Percentiles rank a stretch among this genome's conserved stretches.
Evolutionary conservation across 2,113 vertebrate species (phyloP).

Genomic region (Eleginops maclovinus): DNA sequence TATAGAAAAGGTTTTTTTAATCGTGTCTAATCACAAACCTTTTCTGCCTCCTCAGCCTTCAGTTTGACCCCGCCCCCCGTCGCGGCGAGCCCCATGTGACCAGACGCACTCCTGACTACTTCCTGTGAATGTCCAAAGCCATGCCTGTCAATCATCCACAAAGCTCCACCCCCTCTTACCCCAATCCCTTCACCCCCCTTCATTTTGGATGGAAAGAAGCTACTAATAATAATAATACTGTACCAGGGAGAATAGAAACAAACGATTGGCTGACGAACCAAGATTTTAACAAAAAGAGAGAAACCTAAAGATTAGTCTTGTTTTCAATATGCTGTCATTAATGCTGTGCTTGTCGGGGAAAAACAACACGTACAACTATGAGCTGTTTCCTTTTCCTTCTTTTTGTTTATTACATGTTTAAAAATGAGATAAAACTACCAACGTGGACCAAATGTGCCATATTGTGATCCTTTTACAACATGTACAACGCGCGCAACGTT

Average conservation of each 20-base stretch:
- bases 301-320: constrained; percentile 61
- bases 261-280: constrained; percentile 70
- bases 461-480: constrained; percentile 75
- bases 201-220: constrained; percentile 67
- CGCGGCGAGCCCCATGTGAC: constrained; percentile 82
- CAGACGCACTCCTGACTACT: constrained; percentile 84
- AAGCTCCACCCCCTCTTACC: constrained; percentile 19
- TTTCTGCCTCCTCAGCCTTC: constrained; percentile 65
- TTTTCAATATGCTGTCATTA: constrained; percentile 78
- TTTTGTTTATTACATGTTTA: constrained; percentile 78
- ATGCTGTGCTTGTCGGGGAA: constrained; percentile 77
- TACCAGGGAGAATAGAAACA: constrained; percentile 70
- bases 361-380: constrained; percentile 63
- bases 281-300: constrained; percentile 57
- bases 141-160: constrained; percentile 57
- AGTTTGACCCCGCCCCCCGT: constrained; percentile 82
- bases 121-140: constrained; percentile 79
- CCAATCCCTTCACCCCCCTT: not conserved
- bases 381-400: constrained; percentile 62
- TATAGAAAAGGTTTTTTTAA: not conserved
- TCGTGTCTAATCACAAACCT: not conserved
- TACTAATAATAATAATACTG: constrained; percentile 55
- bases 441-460: constrained; percentile 87
- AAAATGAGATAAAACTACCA: constrained; percentile 79
- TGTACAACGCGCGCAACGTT: constrained; percentile 46